Evolutionary conservation across 2,113 vertebrate genomes (phyloP).

Genomic region (Glaucidium brasilianum): DNA sequence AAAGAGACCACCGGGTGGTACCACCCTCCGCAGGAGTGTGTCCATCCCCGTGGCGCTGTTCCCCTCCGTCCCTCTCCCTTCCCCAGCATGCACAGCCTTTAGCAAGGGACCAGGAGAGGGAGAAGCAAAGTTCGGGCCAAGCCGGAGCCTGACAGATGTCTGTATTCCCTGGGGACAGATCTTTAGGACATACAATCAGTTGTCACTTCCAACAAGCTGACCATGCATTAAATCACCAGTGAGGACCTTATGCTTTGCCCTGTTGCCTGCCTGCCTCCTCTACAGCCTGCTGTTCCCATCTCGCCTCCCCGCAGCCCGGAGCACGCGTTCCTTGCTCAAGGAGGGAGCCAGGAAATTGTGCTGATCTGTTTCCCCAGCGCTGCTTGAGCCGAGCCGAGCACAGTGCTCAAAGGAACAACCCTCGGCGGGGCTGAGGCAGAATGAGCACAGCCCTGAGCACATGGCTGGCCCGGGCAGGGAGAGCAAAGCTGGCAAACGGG

Average conservation of each 20-base stretch:
- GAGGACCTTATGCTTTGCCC: background rate
- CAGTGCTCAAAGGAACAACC: background rate
- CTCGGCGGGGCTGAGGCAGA: rapidly evolving
- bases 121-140: background rate
- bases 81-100: background rate
- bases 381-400: background rate
- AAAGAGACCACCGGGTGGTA: background rate
- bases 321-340: rapidly evolving
- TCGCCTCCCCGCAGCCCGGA: background rate
- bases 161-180: background rate
- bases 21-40: rapidly evolving
- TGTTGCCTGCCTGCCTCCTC: background rate
- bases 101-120: background rate
- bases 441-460: background rate
- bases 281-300: background rate
- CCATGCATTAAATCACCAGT: rapidly evolving
- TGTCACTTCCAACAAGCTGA: background rate
- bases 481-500: background rate
- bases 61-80: background rate
- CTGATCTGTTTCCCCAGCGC: background rate
- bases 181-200: background rate
- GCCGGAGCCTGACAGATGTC: background rate
- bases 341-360: background rate
- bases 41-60: background rate
- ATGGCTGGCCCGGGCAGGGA: background rate